Percentiles rank a stretch among this genome's conserved stretches.
phyloP scores from a whole-genome alignment of 2,888 invertebrate genomes.

The Orgyia antiqua region DNA sequence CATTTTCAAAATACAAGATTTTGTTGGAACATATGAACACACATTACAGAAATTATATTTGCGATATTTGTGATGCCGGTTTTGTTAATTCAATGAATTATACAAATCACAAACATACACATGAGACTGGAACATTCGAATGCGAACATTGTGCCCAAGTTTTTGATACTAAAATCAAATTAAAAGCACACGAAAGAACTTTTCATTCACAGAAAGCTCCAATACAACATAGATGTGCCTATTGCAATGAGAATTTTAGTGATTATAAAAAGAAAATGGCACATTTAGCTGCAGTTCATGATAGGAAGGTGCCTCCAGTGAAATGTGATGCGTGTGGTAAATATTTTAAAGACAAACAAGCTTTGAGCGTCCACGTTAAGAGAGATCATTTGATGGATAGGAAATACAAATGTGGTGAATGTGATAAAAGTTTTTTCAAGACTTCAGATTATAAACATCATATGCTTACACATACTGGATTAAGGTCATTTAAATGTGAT shows the following conservation, averaged over 20 bases:
- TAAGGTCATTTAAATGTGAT: conserved; percentile 44
- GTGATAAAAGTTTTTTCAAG: conserved; percentile 47
- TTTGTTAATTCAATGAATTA: conserved; percentile 36
- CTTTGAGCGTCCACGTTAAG: conserved; percentile 33
- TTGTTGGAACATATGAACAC: conserved; percentile 17
- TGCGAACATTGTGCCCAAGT: conserved; percentile 24
- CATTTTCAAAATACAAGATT: conserved; percentile 12
- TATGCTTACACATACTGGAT: conserved; percentile 46
- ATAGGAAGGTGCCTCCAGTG: conserved; percentile 21
- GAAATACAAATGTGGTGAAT: conserved; percentile 49
- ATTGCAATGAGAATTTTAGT: conserved; percentile 35
- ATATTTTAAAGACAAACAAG: conserved; percentile 26
- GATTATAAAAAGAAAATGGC: conserved; percentile 30
- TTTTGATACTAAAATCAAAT: background rate
- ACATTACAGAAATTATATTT: conserved; percentile 39
- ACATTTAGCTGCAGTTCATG: conserved; percentile 40
- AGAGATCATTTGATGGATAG: conserved; percentile 50
- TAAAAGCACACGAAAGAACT: background rate
- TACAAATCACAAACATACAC: conserved; percentile 26
- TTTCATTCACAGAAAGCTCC: background rate
- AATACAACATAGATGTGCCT: conserved; percentile 12
- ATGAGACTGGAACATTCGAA: conserved; percentile 35
- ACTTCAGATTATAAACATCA: conserved; percentile 30
- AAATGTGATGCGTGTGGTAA: conserved; percentile 43
- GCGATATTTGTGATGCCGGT: conserved; percentile 40